These are phyloP conservation scores for Lithobates sylvaticus DNA, from an alignment of 2,797 vertebrate genomes.

Conservation along the genomic window DNA sequence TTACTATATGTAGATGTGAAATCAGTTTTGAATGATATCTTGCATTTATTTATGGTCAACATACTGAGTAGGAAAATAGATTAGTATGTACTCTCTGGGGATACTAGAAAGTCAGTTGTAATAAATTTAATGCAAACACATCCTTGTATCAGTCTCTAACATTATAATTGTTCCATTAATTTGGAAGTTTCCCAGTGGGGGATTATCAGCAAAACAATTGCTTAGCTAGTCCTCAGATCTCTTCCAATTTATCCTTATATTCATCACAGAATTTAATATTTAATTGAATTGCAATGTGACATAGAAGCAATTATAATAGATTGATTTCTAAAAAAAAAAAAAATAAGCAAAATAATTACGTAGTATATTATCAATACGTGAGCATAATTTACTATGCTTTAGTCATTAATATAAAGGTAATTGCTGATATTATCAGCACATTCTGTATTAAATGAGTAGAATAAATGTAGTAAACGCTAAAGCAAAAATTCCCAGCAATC, in stretches of 20 bases:
- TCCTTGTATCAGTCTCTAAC: not conserved
- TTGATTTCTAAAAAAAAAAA: not conserved
- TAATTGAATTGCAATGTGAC: slow-evolving; percentile 23
- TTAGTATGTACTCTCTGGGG: not conserved
- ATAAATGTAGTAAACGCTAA: too few species aligned
- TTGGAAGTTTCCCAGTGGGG: not conserved
- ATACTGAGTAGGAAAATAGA: slow-evolving; percentile 3
- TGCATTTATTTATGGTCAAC: not conserved
- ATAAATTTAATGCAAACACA: slow-evolving; percentile 3
- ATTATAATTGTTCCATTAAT: slow-evolving; percentile 11
- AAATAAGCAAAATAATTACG: too few species aligned
- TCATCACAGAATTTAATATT: not conserved
- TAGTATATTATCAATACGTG: not conserved
- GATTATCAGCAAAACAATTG: not conserved
- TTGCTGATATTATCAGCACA: too few species aligned
- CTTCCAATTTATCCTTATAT: not conserved
- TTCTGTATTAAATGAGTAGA: too few species aligned
- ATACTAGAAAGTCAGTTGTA: slow-evolving; percentile 2
- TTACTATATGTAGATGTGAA: not conserved
- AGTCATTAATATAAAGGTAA: too few species aligned
- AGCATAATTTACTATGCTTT: too few species aligned
- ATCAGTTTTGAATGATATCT: not conserved
- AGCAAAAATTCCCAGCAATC: too few species aligned
- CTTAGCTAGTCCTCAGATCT: slow-evolving; percentile 2
- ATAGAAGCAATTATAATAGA: not conserved